Evolutionary conservation across 2,888 invertebrate genomes (phyloP).

Genomic region (Lasioglossum morio): DNA sequence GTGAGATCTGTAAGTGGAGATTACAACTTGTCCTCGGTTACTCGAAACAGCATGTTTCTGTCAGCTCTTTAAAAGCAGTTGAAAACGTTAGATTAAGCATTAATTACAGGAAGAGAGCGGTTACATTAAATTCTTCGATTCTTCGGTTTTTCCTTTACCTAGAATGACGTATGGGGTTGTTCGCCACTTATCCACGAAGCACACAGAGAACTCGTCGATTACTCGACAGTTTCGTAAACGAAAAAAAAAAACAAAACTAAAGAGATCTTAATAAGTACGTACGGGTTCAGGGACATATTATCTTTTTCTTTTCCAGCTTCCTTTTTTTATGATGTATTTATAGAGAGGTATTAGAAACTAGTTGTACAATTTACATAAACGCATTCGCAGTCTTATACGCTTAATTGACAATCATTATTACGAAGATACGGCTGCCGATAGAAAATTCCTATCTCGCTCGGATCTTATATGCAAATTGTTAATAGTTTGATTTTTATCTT

Average conservation of each 20-base stretch:
- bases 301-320: fast-evolving
- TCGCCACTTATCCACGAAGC: background rate
- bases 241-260: background rate
- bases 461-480: background rate
- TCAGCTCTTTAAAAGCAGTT: background rate
- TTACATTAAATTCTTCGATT: background rate
- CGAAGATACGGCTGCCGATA: background rate
- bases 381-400: background rate
- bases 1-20: background rate
- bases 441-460: background rate
- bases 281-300: background rate
- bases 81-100: background rate
- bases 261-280: background rate
- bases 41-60: background rate
- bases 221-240: background rate
- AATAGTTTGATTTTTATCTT: background rate
- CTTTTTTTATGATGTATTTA: background rate
- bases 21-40: background rate
- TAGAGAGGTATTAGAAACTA: background rate
- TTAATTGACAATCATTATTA: background rate
- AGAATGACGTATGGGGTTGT: background rate
- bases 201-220: background rate
- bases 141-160: background rate
- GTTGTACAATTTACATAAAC: background rate
- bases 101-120: background rate